Base-by-base conservation (phyloP, 64 coral and sea anemone species). In the Porites lutea region DNA sequence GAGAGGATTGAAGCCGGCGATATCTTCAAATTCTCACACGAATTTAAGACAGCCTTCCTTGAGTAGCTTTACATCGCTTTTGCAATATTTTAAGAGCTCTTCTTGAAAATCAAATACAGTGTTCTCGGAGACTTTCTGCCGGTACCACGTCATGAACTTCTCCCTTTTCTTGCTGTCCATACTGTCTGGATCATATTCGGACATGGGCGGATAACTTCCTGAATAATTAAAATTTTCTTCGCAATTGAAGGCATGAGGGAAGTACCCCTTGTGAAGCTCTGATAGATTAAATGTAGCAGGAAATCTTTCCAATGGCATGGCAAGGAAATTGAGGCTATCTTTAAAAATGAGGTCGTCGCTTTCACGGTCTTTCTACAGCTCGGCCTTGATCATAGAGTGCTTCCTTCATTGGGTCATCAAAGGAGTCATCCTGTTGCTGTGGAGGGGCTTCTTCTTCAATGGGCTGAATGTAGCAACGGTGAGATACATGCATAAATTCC, bases 181-280 rank as follows among this genome's bases (percentile, higher is more conserved):
- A 2, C 59, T 47, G 4, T 88, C 51, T 2, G 60, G 60, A 13
- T 69, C 83, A 22, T 88, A 93, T 19, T 61, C 43, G 19, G 70
- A 0, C 5, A 52, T 21, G 0, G 15, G 11, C 0, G 92, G 92
- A 70, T 75, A 48, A 48, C 48, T 0, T 4, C 75, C 92, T 3
- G 48, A 63, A 37, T 93, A 93, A 13, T 27, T 14, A 46, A 60
- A 63, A 19, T 93, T 55, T 1, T 0, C 63, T 1, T 7, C 5
- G 0, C 59, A 81, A 21, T 93, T 93, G 23, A 93, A 93, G 23
- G 81, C 88, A 55, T 93, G 92, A 9, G 92, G 92, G 52, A 93
- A 93, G n/a, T 22, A 87, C 27, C 27, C 27, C 1, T 37, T 37
- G 27, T 37, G 27, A 37, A 37, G 27, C 27, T 37, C 27, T 37